Evolutionary conservation across 2,888 invertebrate genomes (phyloP).

Genomic region (Buathra laborator): DNA sequence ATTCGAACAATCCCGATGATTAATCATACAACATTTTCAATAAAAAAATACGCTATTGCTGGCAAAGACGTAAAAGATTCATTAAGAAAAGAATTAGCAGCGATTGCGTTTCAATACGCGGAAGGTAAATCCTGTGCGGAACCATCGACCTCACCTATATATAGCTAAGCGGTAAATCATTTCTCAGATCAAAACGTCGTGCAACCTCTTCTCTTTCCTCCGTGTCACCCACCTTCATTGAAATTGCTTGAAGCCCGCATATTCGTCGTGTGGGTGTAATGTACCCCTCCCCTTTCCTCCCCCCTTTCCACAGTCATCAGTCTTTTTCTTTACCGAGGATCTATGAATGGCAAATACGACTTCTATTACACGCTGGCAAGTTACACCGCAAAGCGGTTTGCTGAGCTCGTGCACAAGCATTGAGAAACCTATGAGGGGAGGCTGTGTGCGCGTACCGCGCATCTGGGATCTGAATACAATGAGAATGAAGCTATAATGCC

Average conservation of each 20-base stretch:
- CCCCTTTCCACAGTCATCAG: background rate
- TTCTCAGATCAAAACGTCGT: slow-evolving; percentile 62
- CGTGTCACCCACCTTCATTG: slow-evolving; percentile 18
- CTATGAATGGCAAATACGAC: slow-evolving; percentile 82
- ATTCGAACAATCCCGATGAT: background rate
- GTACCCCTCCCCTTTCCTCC: slow-evolving; percentile 1
- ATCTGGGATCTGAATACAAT: slow-evolving; percentile 82
- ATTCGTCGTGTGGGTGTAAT: slow-evolving; percentile 58
- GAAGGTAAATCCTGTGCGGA: slow-evolving; percentile 27
- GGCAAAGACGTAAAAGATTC: background rate
- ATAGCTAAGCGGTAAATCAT: slow-evolving; percentile 61
- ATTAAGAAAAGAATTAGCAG: too few species aligned
- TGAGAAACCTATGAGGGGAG: slow-evolving; percentile 4
- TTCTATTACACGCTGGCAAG: slow-evolving; percentile 62
- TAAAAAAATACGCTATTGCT: background rate
- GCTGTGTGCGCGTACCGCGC: slow-evolving; percentile 65
- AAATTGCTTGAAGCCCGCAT: slow-evolving; percentile 31
- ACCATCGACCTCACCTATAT: slow-evolving; percentile 17
- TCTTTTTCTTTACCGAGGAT: slow-evolving; percentile 63
- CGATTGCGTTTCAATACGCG: background rate
- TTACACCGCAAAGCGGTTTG: slow-evolving; percentile 36
- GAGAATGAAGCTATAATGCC: slow-evolving; percentile 77
- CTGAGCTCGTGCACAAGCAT: slow-evolving; percentile 23
- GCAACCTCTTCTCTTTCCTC: slow-evolving; percentile 20
- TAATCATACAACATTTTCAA: background rate